Evolutionary conservation across 1,140 invertebrate genomes (phyloP).

Genomic region (Limonius californicus): DNA sequence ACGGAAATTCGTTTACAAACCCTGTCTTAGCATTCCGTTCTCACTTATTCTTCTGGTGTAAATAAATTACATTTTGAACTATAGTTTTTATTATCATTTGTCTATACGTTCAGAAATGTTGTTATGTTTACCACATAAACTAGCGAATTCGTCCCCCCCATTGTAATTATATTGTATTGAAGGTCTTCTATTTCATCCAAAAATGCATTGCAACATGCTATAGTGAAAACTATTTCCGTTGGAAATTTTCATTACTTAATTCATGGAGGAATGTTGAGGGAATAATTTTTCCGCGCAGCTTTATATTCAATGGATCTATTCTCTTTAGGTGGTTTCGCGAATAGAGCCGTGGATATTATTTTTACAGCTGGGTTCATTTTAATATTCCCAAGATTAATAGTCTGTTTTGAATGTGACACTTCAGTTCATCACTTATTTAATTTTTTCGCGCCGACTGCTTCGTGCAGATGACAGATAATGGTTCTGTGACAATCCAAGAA

Average conservation of each 20-base stretch:
- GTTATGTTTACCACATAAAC: no score
- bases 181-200: no score
- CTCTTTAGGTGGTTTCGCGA: neutral
- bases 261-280: no score
- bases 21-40: neutral
- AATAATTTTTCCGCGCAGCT: neutral
- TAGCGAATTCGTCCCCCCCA: no score
- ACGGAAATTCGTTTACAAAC: slow-evolving; percentile 31
- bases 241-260: no score
- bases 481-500: neutral
- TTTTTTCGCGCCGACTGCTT: slow-evolving; percentile 2
- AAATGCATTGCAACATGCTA: no score
- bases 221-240: no score
- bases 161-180: no score
- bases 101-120: no score
- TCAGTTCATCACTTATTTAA: slow-evolving; percentile 10
- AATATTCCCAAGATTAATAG: slow-evolving; percentile 10
- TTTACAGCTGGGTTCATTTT: slow-evolving; percentile 8
- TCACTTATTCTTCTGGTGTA: neutral
- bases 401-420: slow-evolving; percentile 11
- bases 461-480: slow-evolving; percentile 1
- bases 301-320: neutral
- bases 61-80: no score
- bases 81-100: no score
- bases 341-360: neutral